Percentiles rank a stretch among this genome's conserved stretches.
These are phyloP conservation scores for Salvelinus alpinus DNA, from an alignment of 2,113 vertebrate species.

Conservation along the genomic window DNA sequence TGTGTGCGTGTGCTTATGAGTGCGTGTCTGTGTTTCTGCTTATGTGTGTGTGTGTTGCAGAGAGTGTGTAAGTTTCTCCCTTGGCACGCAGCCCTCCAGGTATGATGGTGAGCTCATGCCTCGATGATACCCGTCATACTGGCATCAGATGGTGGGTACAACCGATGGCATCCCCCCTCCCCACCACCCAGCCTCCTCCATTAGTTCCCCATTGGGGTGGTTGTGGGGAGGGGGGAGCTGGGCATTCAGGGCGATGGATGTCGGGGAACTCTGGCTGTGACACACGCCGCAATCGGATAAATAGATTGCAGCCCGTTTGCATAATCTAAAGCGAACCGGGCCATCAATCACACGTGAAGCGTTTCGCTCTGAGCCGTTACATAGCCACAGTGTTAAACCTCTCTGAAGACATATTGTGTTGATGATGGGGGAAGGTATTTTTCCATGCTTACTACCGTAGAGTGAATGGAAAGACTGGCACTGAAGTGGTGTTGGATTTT, in stretches of 20 bases:
- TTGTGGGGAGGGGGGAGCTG: neutral
- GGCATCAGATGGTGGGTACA: no score
- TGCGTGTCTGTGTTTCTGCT: neutral
- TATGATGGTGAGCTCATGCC: neutral
- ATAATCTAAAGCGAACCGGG: slow-evolving; percentile 55
- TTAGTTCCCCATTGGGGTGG: neutral
- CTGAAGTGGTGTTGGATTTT: neutral
- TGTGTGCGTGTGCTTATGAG: neutral
- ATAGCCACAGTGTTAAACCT: neutral
- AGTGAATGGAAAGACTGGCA: neutral
- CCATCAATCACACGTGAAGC: slow-evolving; percentile 34
- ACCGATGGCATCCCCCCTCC: no score
- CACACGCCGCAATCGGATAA: slow-evolving; percentile 28
- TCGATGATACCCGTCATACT: no score
- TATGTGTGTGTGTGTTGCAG: neutral
- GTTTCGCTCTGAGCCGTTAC: slow-evolving; percentile 17
- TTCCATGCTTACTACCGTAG: neutral
- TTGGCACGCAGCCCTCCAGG: slow-evolving; percentile 36
- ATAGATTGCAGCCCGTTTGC: slow-evolving; percentile 46
- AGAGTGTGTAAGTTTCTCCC: slow-evolving; percentile 24
- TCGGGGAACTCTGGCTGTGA: slow-evolving; percentile 32
- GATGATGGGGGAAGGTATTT: slow-evolving; percentile 11
- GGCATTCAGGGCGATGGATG: slow-evolving; percentile 53
- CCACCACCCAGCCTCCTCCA: neutral
- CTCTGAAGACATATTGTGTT: slow-evolving; percentile 1